These are phyloP conservation scores for Leontopithecus rosalia DNA, from an alignment of 2,797 vertebrate species.

Conservation along the genomic window DNA sequence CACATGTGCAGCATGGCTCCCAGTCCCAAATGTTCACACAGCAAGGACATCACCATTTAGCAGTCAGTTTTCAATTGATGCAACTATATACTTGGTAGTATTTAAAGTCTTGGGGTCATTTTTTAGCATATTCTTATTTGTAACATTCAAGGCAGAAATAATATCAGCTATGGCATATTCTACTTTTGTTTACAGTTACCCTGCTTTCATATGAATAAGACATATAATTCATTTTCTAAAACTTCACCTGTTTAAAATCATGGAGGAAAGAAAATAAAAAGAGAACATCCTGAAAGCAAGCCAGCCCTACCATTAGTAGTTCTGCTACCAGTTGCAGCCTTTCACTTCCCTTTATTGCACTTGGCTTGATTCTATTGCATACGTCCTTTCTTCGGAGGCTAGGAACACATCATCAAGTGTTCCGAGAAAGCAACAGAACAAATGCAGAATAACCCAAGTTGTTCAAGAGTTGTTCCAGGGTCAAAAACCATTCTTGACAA, in stretches of 20 bases:
- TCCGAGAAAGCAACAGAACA: conserved; percentile 17
- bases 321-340: neutral
- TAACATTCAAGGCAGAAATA: conserved; percentile 13
- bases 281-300: neutral
- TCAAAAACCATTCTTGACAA: conserved; percentile 46
- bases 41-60: neutral
- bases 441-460: neutral
- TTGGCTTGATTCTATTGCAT: neutral
- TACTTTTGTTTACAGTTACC: neutral
- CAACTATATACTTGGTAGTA: neutral
- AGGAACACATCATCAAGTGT: neutral
- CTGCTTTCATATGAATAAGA: neutral
- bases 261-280: neutral
- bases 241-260: neutral
- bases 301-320: neutral
- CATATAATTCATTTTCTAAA: neutral
- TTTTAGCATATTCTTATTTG: neutral
- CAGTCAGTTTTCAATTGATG: neutral
- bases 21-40: neutral
- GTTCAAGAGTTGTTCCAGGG: neutral
- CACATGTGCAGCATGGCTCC: neutral
- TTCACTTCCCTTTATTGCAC: neutral
- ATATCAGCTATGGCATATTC: neutral
- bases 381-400: neutral
- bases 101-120: neutral